Percentiles rank a stretch among this genome's conserved stretches.
Conservation (phyloP, 1,140 invertebrate genomes). For the Euwallacea similis region DNA sequence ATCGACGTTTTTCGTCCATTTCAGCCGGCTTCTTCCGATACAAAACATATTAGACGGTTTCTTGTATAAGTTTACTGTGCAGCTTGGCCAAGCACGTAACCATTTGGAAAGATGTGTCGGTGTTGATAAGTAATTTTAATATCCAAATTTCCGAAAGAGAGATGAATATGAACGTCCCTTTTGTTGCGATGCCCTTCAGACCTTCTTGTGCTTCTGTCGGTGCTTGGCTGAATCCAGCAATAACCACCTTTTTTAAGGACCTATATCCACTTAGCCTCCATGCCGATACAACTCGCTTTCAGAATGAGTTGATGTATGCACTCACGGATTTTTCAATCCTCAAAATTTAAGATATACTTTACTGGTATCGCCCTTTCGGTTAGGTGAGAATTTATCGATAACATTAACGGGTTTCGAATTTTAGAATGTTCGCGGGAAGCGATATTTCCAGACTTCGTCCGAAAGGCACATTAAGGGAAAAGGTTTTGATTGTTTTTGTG, state of each 20-base stretch:
- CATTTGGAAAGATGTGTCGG: background rate
- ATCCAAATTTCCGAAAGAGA: background rate
- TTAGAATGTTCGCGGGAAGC: no score
- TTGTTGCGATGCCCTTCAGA: background rate
- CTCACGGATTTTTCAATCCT: slow-evolving; percentile 8
- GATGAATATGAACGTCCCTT: no score
- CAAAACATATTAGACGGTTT: slow-evolving; percentile 20
- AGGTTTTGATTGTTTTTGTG: no score
- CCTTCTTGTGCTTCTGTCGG: background rate
- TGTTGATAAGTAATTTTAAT: background rate
- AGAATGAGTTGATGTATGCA: slow-evolving; percentile 17
- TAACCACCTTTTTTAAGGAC: background rate
- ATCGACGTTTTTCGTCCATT: slow-evolving; percentile 28
- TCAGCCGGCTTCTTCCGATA: slow-evolving; percentile 22
- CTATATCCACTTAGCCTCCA: slow-evolving; percentile 8
- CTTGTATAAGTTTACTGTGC: background rate
- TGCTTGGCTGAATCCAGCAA: background rate
- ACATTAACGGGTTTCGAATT: slow-evolving; percentile 6
- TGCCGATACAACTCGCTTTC: slow-evolving; percentile 12
- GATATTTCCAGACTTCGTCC: no score
- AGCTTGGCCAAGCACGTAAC: background rate
- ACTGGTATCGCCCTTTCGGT: slow-evolving; percentile 3
- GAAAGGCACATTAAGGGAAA: no score
- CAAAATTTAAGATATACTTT: slow-evolving; percentile 14
- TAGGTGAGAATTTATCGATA: slow-evolving; percentile 19